These are phyloP conservation scores for Eupithecia subfuscata DNA, from an alignment of 2,888 invertebrate species.

Conservation along the genomic window DNA sequence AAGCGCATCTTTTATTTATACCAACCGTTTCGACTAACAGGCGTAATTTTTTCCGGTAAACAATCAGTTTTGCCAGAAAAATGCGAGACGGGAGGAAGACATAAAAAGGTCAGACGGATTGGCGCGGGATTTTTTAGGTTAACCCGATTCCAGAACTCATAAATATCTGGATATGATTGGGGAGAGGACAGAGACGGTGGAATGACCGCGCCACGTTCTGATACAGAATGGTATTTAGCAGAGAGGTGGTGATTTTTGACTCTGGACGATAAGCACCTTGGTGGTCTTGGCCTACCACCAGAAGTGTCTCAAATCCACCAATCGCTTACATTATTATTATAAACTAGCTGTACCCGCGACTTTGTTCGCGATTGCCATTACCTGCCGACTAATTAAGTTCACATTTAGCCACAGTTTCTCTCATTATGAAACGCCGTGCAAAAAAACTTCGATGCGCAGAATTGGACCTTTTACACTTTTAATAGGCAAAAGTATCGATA, in stretches of 20 bases:
- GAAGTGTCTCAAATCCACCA: background rate
- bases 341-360: too few relatives aligned
- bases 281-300: background rate
- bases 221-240: slow-evolving; percentile 32
- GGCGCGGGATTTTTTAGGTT: slow-evolving; percentile 65
- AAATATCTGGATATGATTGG: slow-evolving; percentile 77
- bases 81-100: slow-evolving; percentile 78
- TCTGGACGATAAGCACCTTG: background rate
- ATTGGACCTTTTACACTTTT: too few relatives aligned
- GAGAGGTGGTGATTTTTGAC: slow-evolving; percentile 5
- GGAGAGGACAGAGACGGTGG: slow-evolving; percentile 49
- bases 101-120: slow-evolving; percentile 74
- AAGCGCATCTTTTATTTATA: slow-evolving; percentile 81
- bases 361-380: too few relatives aligned
- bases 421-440: too few relatives aligned
- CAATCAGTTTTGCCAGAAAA: slow-evolving; percentile 84
- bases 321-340: too few relatives aligned
- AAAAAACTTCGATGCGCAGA: too few relatives aligned
- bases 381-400: too few relatives aligned
- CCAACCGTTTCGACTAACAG: slow-evolving; percentile 77
- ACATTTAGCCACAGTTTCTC: too few relatives aligned
- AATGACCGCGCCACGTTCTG: slow-evolving; percentile 52
- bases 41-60: slow-evolving; percentile 84
- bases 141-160: slow-evolving; percentile 57
- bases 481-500: too few relatives aligned